Conservation (phyloP, 2,888 invertebrate genomes). For the Stramonita haemastoma region DNA sequence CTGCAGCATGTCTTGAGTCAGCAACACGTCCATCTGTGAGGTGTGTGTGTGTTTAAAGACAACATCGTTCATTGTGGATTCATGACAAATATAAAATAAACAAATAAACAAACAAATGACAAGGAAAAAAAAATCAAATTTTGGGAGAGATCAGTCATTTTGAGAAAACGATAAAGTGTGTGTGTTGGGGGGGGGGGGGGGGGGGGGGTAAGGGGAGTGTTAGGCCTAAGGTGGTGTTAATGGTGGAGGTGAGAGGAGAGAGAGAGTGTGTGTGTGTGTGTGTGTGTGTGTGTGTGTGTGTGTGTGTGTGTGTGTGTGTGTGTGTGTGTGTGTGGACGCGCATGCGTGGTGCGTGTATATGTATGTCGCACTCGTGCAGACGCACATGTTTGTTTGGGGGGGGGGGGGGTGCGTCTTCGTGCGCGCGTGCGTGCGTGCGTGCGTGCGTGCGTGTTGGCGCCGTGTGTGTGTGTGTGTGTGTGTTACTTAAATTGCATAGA, state of each 20-base stretch:
- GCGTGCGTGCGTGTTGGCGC: background rate
- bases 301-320: background rate
- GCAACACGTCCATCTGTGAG: constrained; percentile 70
- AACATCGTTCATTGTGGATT: background rate
- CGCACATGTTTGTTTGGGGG: no score
- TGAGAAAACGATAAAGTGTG: no score
- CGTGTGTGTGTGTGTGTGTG: no score
- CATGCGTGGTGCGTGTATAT: background rate
- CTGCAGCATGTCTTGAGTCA: constrained; percentile 67
- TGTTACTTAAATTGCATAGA: no score
- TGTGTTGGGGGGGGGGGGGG: no score
- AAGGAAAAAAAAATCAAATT: background rate
- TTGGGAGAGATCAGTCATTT: no score
- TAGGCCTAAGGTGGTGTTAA: no score
- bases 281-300: background rate
- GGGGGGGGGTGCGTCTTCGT: background rate
- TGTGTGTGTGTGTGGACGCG: background rate
- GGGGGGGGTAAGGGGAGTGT: no score
- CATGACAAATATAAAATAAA: background rate
- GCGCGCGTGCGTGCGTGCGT: background rate
- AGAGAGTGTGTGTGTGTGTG: background rate
- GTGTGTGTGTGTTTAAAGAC: background rate
- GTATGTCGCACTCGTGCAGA: no score
- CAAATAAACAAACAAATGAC: constrained; percentile 46
- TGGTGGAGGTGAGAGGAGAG: no score